phyloP scores from a whole-genome alignment of 1,140 invertebrate species.

The Leucophenga varia region DNA sequence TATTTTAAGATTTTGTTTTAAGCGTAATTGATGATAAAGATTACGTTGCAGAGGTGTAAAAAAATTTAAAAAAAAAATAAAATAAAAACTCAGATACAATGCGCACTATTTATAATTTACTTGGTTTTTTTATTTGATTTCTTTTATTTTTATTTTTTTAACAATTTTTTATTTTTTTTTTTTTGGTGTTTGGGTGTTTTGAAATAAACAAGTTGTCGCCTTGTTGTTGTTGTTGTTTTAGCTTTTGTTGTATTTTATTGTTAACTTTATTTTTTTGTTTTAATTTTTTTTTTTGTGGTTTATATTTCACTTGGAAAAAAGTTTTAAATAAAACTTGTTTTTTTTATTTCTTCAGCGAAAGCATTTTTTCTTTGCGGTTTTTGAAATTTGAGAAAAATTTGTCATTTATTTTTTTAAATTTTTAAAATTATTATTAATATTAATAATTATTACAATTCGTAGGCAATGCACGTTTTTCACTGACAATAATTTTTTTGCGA shows the following conservation, averaged over 20 bases:
- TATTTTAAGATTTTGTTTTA: not conserved
- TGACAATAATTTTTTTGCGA: no score
- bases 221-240: conserved; percentile 17
- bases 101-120: conserved; percentile 46
- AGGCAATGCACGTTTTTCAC: no score
- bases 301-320: no score
- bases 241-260: conserved; percentile 1
- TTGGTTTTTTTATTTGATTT: conserved; percentile 33
- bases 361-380: conserved; percentile 28
- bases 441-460: no score
- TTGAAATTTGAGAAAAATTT: conserved; percentile 31
- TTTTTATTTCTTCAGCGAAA: conserved; percentile 44
- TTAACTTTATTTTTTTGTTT: conserved; percentile 7
- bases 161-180: no score
- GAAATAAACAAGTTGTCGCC: conserved; percentile 50
- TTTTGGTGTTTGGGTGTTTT: conserved; percentile 39
- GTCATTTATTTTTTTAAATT: conserved; percentile 18
- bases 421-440: conserved; percentile 12
- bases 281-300: conserved; percentile 1
- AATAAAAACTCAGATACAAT: conserved; percentile 44
- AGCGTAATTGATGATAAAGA: no score
- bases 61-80: no score
- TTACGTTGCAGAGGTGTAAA: no score
- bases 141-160: no score
- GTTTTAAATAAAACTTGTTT: no score